Evolutionary conservation across 2,888 invertebrate species (phyloP).

Genomic region (Chrysolina americana): DNA sequence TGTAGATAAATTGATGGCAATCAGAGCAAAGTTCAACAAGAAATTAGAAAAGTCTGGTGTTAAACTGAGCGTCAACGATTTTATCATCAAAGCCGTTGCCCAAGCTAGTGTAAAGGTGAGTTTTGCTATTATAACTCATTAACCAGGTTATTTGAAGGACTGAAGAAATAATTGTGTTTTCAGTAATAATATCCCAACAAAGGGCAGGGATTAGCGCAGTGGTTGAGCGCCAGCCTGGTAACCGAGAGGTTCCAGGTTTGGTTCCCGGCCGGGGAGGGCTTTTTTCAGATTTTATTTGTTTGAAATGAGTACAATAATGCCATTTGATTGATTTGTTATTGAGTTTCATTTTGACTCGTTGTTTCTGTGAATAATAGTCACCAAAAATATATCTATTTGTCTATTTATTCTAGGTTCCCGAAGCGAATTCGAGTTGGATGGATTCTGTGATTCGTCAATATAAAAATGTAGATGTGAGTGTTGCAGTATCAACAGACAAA

Average conservation of each 20-base stretch:
- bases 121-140: conserved; percentile 1
- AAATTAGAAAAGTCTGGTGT: conserved; percentile 82
- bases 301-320: too few species aligned
- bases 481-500: conserved; percentile 95
- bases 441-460: conserved; percentile 94
- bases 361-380: neutral
- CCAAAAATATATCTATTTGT: neutral
- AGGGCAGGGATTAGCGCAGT: too few species aligned
- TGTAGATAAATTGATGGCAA: conserved; percentile 84
- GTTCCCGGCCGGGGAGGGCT: too few species aligned
- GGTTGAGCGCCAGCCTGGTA: too few species aligned
- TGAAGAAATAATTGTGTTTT: too few species aligned
- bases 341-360: too few species aligned
- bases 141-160: too few species aligned
- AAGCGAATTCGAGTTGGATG: conserved; percentile 97
- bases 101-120: conserved; percentile 82
- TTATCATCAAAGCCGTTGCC: conserved; percentile 94
- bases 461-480: conserved; percentile 93
- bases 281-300: too few species aligned
- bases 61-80: conserved; percentile 96
- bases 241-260: too few species aligned
- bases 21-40: conserved; percentile 86
- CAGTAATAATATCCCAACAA: too few species aligned
- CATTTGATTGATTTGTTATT: too few species aligned
- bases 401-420: conserved; percentile 77